Evolutionary conservation across 1,140 invertebrate species (phyloP), one percentile per base, ranked within the genome.

Genomic region (Drosophila hydei): DNA sequence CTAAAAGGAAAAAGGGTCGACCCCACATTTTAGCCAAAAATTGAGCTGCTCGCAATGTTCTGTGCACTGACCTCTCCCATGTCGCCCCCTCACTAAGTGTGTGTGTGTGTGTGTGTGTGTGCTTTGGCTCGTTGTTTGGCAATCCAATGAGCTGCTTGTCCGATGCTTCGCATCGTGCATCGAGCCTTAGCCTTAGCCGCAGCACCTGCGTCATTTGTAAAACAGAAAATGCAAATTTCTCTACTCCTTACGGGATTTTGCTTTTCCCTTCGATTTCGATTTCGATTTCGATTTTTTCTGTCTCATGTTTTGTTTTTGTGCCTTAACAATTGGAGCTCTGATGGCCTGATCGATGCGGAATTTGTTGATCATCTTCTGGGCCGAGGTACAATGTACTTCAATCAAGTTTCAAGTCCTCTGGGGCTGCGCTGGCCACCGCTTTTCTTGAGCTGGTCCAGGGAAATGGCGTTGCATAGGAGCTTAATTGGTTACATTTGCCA

Each of bases 111-210:
- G n/a, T n/a, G n/a, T n/a, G n/a, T 61, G 19, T 27, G 11, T 42
- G 16, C 7, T 38, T n/a, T 6, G 27, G 43, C 19, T 11, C 14
- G 42, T 14, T 68, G 64, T 68, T 68, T 68, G 55, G 14, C 27
- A 62, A 70, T 63, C 30, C 59, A 62, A 55, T 55, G 65, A 69
- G 59, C 58, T 62, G 65, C 65, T 69, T 61, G 47, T 52, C 21
- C n/a, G 47, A 58, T 11, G 38, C 48, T 47, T 8, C 27, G 11
- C 9, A 30, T 16, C 27, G 11, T 45, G 9, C 42, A 19, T 47
- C 43, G 8, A 11, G 19, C 43, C 19, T 11, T 4, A 27, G 12
- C 21, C n/a, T 11, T 23, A 30, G 21, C 47, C n/a, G n/a, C 5
- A 36, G 38, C 54, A 27, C 21, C 19, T 43, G 52, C 36, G 12